Evolutionary conservation across 2,888 invertebrate species (phyloP).

Genomic region (Caenorhabditis sp.): DNA sequence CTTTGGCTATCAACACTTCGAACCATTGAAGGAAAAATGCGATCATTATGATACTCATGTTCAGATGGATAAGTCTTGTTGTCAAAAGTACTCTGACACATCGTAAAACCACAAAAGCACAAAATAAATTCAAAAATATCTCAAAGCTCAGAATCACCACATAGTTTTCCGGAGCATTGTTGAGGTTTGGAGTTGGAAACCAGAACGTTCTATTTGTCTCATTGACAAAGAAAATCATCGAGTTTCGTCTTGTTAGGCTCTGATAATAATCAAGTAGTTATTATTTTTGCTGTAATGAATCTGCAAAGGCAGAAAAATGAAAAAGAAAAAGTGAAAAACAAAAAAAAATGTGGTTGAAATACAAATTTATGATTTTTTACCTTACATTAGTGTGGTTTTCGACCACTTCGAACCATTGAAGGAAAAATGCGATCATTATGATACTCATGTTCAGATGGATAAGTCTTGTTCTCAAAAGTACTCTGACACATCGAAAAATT

Average conservation of each 20-base stretch:
- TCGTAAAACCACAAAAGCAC: not conserved
- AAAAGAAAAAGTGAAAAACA: too few relatives aligned
- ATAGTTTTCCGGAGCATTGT: not conserved
- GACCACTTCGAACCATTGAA: slow-evolving; percentile 4
- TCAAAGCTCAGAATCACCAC: not conserved
- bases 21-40: not conserved
- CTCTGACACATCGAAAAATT: not conserved
- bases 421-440: not conserved
- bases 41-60: not conserved
- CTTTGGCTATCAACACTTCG: not conserved
- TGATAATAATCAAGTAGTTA: too few relatives aligned
- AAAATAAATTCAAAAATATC: not conserved
- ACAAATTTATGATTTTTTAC: too few relatives aligned
- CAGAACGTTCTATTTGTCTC: not conserved
- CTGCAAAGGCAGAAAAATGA: too few relatives aligned
- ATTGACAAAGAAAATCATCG: too few relatives aligned
- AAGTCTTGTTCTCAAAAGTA: not conserved
- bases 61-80: not conserved
- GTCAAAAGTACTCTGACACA: not conserved
- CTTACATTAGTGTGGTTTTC: too few relatives aligned
- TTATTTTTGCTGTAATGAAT: too few relatives aligned
- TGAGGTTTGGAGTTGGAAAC: not conserved
- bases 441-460: not conserved
- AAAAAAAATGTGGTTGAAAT: too few relatives aligned
- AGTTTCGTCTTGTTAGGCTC: too few relatives aligned